Evolutionary conservation across 1,140 invertebrate species (phyloP), one percentile per base, ranked within the genome.

Genomic region (Ips nitidus): DNA sequence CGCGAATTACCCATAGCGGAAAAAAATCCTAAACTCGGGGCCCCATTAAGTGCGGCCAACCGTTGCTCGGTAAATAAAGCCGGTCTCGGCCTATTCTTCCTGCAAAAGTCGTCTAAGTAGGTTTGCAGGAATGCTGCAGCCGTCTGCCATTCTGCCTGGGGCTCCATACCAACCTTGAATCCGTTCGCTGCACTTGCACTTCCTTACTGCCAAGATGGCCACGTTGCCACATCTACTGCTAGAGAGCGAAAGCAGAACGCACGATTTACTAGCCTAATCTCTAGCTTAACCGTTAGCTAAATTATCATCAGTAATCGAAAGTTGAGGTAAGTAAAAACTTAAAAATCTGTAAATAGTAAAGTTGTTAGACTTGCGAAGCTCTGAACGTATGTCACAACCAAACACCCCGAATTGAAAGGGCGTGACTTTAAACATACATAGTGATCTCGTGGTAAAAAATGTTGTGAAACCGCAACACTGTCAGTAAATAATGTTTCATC

Each of bases 181-280:
- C 71, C 76, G 78, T 79, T 77, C 78, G 76, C 78, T 79, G 78
- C 78, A 79, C 78, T 79, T 79, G 78, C 76, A 79, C 78, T 79
- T 79, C 78, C 77, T 70, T 64, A 62, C 68, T 62, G 45, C 45
- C 22, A 50, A 50, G 45, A 50, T 6, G 22, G 22, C 22, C 22
- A 50, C 45, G 45, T 8, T 22, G 45, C 45, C 45, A 22, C 22
- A 50, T 6, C 22, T 50, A 22, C 45, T 22, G 22, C 45, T 50
- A 22, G 45, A 50, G 22, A 50, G 45, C 45, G 45, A 50, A 50
- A 50, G 22, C 22, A 22, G 22, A 22, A 22, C 22, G 22, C 22
- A 22, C 22, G 22, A 22, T 22, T 22, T 22, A 22, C 22, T 22
- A 22, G 22, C 22, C 22, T 22, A 22, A 22, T 22, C 22, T 22